phyloP scores from a whole-genome alignment of 2,888 invertebrate genomes.

The Mythimna impura region DNA sequence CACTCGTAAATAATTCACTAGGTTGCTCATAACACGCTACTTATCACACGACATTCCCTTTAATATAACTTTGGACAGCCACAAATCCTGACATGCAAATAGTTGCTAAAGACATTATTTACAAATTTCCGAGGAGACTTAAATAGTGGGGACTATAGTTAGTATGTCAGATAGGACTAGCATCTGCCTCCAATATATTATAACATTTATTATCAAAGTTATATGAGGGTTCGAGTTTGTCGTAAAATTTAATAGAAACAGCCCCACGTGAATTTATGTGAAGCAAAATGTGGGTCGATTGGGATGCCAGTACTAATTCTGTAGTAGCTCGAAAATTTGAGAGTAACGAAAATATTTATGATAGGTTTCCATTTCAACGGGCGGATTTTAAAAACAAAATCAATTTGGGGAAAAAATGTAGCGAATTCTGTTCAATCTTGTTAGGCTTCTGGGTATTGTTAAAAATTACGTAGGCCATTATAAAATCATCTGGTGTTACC shows the following conservation, averaged over 20 bases:
- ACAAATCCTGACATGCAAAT: conserved; percentile 61
- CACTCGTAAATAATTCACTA: conserved; percentile 18
- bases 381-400: conserved; percentile 50
- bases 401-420: conserved; percentile 15
- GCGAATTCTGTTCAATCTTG: conserved; percentile 16
- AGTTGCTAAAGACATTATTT: conserved; percentile 60
- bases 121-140: conserved; percentile 61
- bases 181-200: conserved; percentile 82
- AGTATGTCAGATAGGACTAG: conserved; percentile 71
- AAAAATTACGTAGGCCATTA: conserved; percentile 30
- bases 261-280: conserved; percentile 83
- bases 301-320: conserved; percentile 74
- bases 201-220: conserved; percentile 89
- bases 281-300: conserved; percentile 72
- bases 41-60: conserved; percentile 35
- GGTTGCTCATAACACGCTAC: conserved; percentile 24
- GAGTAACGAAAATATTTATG: conserved; percentile 68
- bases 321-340: conserved; percentile 70
- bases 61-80: conserved; percentile 43
- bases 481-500: conserved; percentile 26
- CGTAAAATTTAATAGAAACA: conserved; percentile 88
- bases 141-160: conserved; percentile 59
- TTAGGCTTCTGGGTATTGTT: conserved; percentile 24
- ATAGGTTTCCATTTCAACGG: conserved; percentile 66
- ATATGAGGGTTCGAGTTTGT: conserved; percentile 84